Conservation (phyloP, 2,113 vertebrate genomes). For the Odocoileus virginianus region DNA sequence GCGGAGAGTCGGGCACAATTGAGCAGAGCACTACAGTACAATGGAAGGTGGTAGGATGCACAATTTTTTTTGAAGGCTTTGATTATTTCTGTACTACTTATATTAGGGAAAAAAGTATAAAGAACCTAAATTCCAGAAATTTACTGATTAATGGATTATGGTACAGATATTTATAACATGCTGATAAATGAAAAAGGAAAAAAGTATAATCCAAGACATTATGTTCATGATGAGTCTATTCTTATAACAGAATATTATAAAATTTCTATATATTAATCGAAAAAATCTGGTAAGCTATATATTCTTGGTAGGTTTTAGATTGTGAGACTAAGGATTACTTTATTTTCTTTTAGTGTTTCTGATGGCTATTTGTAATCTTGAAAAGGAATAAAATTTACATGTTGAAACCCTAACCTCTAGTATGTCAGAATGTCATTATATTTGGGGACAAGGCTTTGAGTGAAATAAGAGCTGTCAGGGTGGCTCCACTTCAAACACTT, state of each 20-base stretch:
- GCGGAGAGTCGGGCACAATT: not conserved
- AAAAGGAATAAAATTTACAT: constrained; percentile 5
- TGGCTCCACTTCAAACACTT: not conserved
- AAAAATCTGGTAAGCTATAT: not conserved
- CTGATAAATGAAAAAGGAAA: not conserved
- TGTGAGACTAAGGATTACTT: not conserved
- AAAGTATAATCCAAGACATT: not conserved
- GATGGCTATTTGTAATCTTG: constrained; percentile 4
- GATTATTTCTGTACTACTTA: not conserved
- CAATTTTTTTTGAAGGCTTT: not conserved
- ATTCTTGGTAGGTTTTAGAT: not conserved
- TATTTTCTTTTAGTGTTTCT: not conserved
- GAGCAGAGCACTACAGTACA: not conserved
- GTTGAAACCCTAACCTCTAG: not conserved
- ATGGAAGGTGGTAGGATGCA: not conserved
- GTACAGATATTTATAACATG: not conserved
- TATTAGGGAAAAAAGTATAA: not conserved
- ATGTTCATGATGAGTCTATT: not conserved
- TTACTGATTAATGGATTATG: not conserved
- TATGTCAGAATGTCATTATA: not conserved
- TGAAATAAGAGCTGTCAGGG: not conserved
- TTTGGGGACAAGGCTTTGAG: not conserved
- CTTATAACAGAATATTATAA: not conserved
- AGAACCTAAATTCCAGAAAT: constrained; percentile 31
- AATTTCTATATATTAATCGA: not conserved